Conservation (phyloP, 2,888 invertebrate genomes). For the Athalia circularis region DNA sequence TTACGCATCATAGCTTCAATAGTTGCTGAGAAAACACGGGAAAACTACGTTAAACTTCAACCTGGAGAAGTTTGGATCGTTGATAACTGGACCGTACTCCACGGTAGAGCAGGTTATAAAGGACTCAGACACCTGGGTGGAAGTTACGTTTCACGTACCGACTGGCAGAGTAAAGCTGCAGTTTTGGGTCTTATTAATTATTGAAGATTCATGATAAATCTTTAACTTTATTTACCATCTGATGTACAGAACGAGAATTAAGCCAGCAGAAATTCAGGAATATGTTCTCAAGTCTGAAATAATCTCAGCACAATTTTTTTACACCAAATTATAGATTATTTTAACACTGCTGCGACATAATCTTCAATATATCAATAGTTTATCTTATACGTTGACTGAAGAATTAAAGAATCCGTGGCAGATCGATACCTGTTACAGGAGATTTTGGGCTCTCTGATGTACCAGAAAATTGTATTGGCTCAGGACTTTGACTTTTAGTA, state of each 20-base stretch:
- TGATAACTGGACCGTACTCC: conserved; percentile 87
- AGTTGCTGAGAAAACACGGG: conserved; percentile 75
- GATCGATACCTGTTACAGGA: background rate
- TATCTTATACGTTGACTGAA: background rate
- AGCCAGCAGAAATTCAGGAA: too few relatives aligned
- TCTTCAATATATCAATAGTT: background rate
- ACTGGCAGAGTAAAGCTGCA: conserved; percentile 80
- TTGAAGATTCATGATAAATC: background rate
- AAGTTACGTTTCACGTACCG: conserved; percentile 84
- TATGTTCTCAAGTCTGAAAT: too few relatives aligned
- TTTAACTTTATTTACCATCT: too few relatives aligned
- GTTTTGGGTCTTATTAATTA: conserved; percentile 48
- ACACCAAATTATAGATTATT: background rate
- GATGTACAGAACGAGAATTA: too few relatives aligned
- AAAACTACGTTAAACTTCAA: conserved; percentile 78
- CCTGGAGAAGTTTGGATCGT: conserved; percentile 85
- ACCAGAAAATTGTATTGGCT: background rate
- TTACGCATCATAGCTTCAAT: conserved; percentile 76
- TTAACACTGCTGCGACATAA: too few relatives aligned
- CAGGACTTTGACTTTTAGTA: background rate
- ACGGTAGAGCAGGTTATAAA: conserved; percentile 83
- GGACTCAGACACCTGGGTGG: conserved; percentile 82
- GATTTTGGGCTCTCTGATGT: background rate
- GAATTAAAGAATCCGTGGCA: background rate
- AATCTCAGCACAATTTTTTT: background rate